Percentiles rank a stretch among this genome's conserved stretches.
Conservation (phyloP, 2,888 invertebrate species). For the Drosophila limbata region DNA sequence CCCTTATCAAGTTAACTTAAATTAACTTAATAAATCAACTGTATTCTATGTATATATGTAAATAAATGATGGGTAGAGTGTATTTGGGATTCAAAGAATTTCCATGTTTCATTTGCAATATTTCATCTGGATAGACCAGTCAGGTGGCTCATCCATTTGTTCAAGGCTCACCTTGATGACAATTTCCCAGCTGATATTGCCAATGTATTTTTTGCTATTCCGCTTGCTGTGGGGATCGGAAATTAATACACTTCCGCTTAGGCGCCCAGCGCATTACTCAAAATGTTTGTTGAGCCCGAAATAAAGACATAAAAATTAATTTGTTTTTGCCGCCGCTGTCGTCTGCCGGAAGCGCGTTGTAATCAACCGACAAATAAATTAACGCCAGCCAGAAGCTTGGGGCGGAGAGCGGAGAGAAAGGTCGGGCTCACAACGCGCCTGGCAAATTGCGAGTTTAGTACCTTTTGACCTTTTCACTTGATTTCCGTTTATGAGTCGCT, state of each 20-base stretch:
- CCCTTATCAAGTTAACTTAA: no score
- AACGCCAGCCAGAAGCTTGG: constrained; percentile 45
- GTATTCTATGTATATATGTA: no score
- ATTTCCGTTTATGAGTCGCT: constrained; percentile 70
- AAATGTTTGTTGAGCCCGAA: constrained; percentile 55
- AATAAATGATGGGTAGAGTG: background rate
- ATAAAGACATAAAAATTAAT: constrained; percentile 74
- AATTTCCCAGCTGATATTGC: constrained; percentile 35
- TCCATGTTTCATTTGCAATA: background rate
- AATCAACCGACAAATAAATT: constrained; percentile 80
- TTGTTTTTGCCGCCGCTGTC: constrained; percentile 71
- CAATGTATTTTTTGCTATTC: constrained; percentile 19
- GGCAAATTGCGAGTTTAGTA: constrained; percentile 68
- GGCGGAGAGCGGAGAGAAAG: constrained; percentile 12
- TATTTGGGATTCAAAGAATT: background rate
- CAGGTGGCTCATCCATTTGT: constrained; percentile 18
- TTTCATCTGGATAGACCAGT: background rate
- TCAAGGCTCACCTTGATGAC: constrained; percentile 34
- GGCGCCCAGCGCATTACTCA: constrained; percentile 66
- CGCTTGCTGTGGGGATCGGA: constrained; percentile 50
- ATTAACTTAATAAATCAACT: no score
- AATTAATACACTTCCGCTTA: constrained; percentile 76
- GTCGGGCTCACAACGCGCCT: constrained; percentile 25
- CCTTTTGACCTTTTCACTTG: constrained; percentile 71
- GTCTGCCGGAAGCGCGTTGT: constrained; percentile 73